Evolutionary conservation across 2,888 invertebrate genomes (phyloP).

Genomic region (Holacanthella duospinosa): DNA sequence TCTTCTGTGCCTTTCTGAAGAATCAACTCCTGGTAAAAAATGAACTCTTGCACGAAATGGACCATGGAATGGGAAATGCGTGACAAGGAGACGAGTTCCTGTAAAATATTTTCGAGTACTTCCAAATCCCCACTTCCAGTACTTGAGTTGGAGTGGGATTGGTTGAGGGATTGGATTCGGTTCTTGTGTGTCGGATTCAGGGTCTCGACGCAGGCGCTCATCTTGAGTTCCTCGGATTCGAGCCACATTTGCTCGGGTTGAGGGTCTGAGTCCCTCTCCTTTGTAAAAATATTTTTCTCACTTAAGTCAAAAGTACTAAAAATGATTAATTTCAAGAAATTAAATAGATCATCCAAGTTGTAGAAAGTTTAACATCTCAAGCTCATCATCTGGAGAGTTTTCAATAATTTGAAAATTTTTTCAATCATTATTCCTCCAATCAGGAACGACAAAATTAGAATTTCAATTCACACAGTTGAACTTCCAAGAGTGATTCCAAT

Average conservation of each 20-base stretch:
- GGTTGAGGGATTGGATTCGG: slow-evolving; percentile 8
- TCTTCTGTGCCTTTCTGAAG: no score
- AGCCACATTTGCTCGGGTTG: slow-evolving; percentile 11
- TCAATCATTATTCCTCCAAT: no score
- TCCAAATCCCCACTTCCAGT: slow-evolving; percentile 32
- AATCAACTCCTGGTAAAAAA: slow-evolving; percentile 1
- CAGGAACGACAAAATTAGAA: no score
- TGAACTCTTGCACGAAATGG: slow-evolving; percentile 29
- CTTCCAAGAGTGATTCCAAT: not conserved
- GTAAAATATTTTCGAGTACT: slow-evolving; percentile 19
- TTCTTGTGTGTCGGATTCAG: no score
- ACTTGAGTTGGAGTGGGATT: slow-evolving; percentile 30
- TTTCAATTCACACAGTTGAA: no score
- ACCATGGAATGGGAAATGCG: slow-evolving; percentile 24
- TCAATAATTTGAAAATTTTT: no score
- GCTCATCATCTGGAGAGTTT: no score
- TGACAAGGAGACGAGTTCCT: slow-evolving; percentile 31
- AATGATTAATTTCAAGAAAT: not conserved
- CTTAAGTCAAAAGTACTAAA: no score
- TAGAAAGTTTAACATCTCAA: not conserved
- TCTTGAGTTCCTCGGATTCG: no score
- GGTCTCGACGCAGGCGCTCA: not conserved
- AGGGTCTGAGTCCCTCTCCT: slow-evolving; percentile 30
- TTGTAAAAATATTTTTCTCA: no score
- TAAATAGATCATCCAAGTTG: not conserved